Conservation (phyloP, 2,888 invertebrate species). For the Yponomeuta evonymella region DNA sequence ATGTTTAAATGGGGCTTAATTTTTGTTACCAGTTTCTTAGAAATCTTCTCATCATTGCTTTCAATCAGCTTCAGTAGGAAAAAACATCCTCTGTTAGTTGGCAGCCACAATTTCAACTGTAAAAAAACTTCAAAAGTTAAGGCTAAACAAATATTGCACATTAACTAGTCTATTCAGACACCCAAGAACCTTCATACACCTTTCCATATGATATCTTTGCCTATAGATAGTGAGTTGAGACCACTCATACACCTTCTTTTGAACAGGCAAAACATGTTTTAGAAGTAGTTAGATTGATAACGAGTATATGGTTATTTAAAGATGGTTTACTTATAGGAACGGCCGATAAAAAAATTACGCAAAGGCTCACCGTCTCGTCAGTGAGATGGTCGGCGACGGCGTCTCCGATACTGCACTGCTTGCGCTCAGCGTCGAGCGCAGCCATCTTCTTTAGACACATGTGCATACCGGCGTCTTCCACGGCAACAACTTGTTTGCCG, state of each 20-base stretch:
- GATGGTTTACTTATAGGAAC: too few species aligned
- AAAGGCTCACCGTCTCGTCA: slow-evolving; percentile 67
- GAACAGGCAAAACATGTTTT: too few species aligned
- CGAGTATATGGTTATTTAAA: too few species aligned
- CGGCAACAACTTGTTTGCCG: slow-evolving; percentile 64
- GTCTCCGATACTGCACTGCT: slow-evolving; percentile 74
- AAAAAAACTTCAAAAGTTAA: slow-evolving; percentile 30
- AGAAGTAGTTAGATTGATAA: too few species aligned
- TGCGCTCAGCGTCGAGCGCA: slow-evolving; percentile 74
- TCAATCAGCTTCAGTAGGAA: slow-evolving; percentile 81
- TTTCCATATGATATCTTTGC: too few species aligned
- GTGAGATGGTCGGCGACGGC: slow-evolving; percentile 70
- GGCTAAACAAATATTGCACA: background rate
- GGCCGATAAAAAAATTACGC: background rate
- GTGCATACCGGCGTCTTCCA: slow-evolving; percentile 86
- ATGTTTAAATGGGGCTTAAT: slow-evolving; percentile 56
- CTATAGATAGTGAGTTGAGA: too few species aligned
- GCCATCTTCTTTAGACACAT: slow-evolving; percentile 86
- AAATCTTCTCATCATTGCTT: slow-evolving; percentile 67
- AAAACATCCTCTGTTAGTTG: slow-evolving; percentile 86
- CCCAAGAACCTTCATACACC: too few species aligned
- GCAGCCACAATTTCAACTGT: slow-evolving; percentile 80
- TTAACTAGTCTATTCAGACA: too few species aligned
- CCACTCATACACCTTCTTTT: too few species aligned
- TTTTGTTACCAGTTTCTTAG: slow-evolving; percentile 61